Evolutionary conservation across 2,797 vertebrate species (phyloP).

Genomic region (Benthosema pterotum): DNA sequence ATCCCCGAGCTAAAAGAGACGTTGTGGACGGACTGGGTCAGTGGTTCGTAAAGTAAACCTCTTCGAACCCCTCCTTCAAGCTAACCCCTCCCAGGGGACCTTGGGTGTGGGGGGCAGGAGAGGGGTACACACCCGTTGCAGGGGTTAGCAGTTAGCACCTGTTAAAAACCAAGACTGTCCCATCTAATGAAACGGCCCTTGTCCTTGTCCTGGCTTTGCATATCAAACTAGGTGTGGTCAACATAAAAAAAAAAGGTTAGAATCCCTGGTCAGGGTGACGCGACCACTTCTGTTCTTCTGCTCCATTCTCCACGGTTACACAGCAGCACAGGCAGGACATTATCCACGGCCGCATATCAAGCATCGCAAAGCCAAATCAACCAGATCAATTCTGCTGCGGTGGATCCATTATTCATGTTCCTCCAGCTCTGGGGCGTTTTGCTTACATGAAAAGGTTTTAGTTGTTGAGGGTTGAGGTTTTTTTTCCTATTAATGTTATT

Average conservation of each 20-base stretch:
- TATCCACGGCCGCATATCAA: constrained; percentile 30
- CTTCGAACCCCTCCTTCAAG: too few relatives aligned
- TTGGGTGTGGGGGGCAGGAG: too few relatives aligned
- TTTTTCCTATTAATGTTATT: constrained; percentile 27
- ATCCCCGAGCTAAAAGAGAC: constrained; percentile 21
- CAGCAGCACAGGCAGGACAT: constrained; percentile 35
- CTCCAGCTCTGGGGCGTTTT: constrained; percentile 51
- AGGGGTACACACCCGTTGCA: too few relatives aligned
- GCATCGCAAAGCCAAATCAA: constrained; percentile 42
- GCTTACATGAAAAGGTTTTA: constrained; percentile 24
- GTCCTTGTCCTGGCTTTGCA: too few relatives aligned
- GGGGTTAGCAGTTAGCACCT: too few relatives aligned
- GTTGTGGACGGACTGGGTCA: constrained; percentile 9
- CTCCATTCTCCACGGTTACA: constrained; percentile 15
- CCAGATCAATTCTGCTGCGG: constrained; percentile 43
- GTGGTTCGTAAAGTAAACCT: too few relatives aligned
- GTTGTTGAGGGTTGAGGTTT: constrained; percentile 3
- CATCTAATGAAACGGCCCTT: too few relatives aligned
- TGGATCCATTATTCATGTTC: constrained; percentile 61
- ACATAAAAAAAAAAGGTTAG: too few relatives aligned
- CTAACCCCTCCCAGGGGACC: too few relatives aligned
- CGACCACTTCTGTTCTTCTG: constrained; percentile 27
- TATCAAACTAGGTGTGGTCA: too few relatives aligned
- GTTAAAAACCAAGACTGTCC: too few relatives aligned
- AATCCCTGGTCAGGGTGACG: neutral